Evolutionary conservation across 1,140 invertebrate species (phyloP), one percentile per base, ranked within the genome.

Genomic region (Lucilia sericata): DNA sequence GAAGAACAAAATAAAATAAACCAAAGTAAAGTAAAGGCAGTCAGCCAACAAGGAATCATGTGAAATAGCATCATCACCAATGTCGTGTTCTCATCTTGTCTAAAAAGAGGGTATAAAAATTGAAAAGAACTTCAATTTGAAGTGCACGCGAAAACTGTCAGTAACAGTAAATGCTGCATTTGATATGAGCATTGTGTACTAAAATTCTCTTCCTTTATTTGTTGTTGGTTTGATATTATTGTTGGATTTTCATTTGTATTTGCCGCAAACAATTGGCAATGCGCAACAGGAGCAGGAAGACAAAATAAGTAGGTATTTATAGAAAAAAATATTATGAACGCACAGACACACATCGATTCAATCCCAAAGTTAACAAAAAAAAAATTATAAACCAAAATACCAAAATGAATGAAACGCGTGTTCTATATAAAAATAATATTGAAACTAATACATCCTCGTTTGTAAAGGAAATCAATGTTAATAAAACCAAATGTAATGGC

Each of bases 61-160:
- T 5, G 13, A 12, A 60, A 5, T 12, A 60, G 13, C 51, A 60
- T 60, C 51, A n/a, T 60, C 51, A 14, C 13, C 42, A 42, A 42
- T 42, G 42, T 55, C 51, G 60, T 70, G n/a, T 19, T 19, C 19
- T 21, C 60, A 70, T 70, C 60, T 30, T 30, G 5, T 70, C 60
- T 70, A 70, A 70, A 36, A 80, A 47, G 76, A 49, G 76, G 76
- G 74, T 30, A 80, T 21, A 49, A 14, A 80, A 80, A 80, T 80
- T 80, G 76, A 82, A 82, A 82, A 82, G 55, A 84, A 84, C 55
- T 81, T 81, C 78, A 84, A 84, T 84, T 70, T 81, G 47, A 84
- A 65, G 80, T 21, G 60, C 83, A 70, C 83, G 83, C 76, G 76
- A 84, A 80, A 82, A 74, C 83, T 84, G 83, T 84, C 83, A 82